Percentiles rank a stretch among this genome's conserved stretches.
Conservation (phyloP, 2,113 vertebrate genomes). For the Rhinoderma darwinii region DNA sequence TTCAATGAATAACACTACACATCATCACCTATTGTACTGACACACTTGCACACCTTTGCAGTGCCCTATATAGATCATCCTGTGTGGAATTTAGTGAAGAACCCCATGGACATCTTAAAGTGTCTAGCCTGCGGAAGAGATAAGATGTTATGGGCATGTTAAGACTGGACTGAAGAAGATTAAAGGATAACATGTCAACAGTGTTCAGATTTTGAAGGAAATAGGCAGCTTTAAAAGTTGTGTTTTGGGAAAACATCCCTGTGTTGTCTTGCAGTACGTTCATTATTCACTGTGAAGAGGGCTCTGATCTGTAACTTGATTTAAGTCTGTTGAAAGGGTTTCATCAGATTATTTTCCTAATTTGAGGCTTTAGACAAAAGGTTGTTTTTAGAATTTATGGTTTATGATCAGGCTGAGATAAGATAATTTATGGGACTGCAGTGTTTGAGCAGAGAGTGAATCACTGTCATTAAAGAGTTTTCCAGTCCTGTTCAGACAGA, state of each 20-base stretch:
- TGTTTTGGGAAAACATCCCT: conserved; percentile 34
- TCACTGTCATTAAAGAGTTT: conserved; percentile 43
- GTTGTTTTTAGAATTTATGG: conserved; percentile 47
- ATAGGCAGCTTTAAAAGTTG: conserved; percentile 35
- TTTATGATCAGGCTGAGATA: conserved; percentile 28
- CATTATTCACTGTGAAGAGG: conserved; percentile 7
- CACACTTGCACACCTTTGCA: background rate
- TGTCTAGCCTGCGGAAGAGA: conserved; percentile 10
- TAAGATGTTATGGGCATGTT: conserved; percentile 48
- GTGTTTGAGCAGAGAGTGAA: conserved; percentile 40
- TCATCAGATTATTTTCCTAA: conserved; percentile 49
- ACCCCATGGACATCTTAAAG: background rate
- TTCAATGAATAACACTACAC: background rate
- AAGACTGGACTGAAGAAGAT: conserved; percentile 48
- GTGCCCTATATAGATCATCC: conserved; percentile 9
- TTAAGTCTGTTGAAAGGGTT: conserved; percentile 48
- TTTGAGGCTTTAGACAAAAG: conserved; percentile 29
- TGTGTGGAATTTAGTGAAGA: conserved; percentile 30
- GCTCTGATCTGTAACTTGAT: conserved; percentile 3
- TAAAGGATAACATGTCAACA: conserved; percentile 53
- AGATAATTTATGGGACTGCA: conserved; percentile 41
- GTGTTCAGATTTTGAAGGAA: conserved; percentile 33
- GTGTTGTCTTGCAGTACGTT: background rate
- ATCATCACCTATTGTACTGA: conserved; percentile 6
- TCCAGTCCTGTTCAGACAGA: conserved; percentile 49